Base-by-base conservation (phyloP, 2,888 invertebrate genomes). In the Ichneumoninae sp. region DNA sequence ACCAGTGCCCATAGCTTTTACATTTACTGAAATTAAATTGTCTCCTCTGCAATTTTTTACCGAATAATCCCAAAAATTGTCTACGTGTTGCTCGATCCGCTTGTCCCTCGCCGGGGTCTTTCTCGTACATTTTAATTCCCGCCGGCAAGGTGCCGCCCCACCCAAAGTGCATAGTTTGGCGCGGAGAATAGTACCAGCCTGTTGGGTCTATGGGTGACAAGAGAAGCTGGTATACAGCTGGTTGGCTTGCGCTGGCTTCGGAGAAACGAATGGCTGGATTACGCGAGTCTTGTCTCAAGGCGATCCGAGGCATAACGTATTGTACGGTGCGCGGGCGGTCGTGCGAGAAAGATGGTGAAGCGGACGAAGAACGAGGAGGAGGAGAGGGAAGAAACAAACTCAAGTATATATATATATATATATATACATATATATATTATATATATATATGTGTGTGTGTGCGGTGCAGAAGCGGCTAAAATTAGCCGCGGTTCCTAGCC, bases 401-500 rank as follows among this genome's bases (percentile, higher is more conserved):
- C 40, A 16, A 63, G 40, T 8, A 40, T n/a, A 5, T 70, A 16
- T 52, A 36, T 33, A 36, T 54, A n/a, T 73, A 60, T 47, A 40
- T 47, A 65, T 52, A 33, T 68, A 73, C 4, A 71, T 57, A 57
- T 52, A 33, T 68, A 73, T 7, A 71, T 57, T 44, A 57, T 30
- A 33, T 36, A 40, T 76, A 65, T 22, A 22, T 63, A 6, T 70
- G 47, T 33, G 22, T 54, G 63, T 60, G 22, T 66, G 66, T 10
- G 71, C 50, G 44, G 26, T 44, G 69, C 44, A 26, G 26, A 60
- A 66, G 44, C 44, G 66, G 68, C 85, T 85, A 82, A 85, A 85
- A 85, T 85, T 82, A 85, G 85, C 79, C 81, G 66, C 60, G 71
- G 71, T 79, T 82, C 63, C 73, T 75, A 81, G 81, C 71, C 75